Percentiles rank a stretch among this genome's conserved stretches.
Conservation (phyloP, 2,888 invertebrate species). For the Lamproptera curius region DNA sequence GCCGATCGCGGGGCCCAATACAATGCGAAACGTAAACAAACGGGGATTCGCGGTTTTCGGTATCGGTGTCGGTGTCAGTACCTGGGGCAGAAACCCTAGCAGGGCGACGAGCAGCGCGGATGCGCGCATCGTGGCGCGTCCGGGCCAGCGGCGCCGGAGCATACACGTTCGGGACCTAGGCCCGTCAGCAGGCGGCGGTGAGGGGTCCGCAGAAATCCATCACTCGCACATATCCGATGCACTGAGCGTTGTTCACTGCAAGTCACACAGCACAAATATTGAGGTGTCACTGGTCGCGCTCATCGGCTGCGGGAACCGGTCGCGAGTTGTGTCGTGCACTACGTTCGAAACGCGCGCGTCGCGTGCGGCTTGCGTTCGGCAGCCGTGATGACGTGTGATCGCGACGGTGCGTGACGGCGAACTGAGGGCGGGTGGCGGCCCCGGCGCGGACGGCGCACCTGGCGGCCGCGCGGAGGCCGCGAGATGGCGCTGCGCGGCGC, state of each 20-base stretch:
- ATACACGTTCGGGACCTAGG: conserved; percentile 58
- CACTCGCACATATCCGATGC: conserved; percentile 65
- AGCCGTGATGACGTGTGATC: conserved; percentile 58
- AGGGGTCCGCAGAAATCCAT: conserved; percentile 72
- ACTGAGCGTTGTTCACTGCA: conserved; percentile 72
- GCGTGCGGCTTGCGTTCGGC: conserved; percentile 54
- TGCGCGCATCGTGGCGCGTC: conserved; percentile 76
- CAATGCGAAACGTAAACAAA: conserved; percentile 47
- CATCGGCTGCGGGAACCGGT: conserved; percentile 71
- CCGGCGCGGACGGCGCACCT: conserved; percentile 68
- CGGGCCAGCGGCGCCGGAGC: conserved; percentile 74
- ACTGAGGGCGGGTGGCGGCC: conserved; percentile 71
- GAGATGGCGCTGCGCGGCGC: conserved; percentile 75
- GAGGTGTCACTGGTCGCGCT: conserved; percentile 69
- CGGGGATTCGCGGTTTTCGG: conserved; percentile 59
- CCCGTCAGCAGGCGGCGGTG: conserved; percentile 62
- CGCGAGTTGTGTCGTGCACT: conserved; percentile 63
- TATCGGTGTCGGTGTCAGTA: conserved; percentile 61
- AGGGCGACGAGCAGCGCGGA: conserved; percentile 75
- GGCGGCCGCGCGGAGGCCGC: conserved; percentile 52
- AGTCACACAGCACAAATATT: conserved; percentile 73
- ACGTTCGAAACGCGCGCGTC: conserved; percentile 74
- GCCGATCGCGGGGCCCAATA: conserved; percentile 24
- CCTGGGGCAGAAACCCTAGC: conserved; percentile 77
- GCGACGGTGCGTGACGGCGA: conserved; percentile 71